Base-by-base conservation (phyloP, 2,888 invertebrate genomes). In the Parascotia fuliginaria region DNA sequence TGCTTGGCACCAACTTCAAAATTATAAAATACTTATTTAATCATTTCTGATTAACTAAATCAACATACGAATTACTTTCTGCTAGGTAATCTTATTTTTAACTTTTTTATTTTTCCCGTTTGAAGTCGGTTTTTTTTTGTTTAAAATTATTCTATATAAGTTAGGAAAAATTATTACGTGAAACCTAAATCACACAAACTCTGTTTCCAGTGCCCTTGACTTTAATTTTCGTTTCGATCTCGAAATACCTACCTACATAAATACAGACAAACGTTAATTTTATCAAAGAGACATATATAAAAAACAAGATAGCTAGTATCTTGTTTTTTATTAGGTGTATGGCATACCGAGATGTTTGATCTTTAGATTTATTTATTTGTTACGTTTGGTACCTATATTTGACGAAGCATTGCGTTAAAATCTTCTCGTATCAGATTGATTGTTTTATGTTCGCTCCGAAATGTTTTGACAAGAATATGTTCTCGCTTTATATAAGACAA, bases 231-330 rank as follows among this genome's bases (percentile, higher is more conserved):
- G 24, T 3, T 24, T 24, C 7, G 6, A 24, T 1, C 24, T n/a
- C n/a, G n/a, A n/a, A n/a, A n/a, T n/a, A n/a, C n/a, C n/a, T n/a
- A n/a, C n/a, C n/a, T n/a, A n/a, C n/a, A n/a, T n/a, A n/a, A n/a
- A n/a, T n/a, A n/a, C 24, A 9, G 29, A 11, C n/a, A 11, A 11
- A 11, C n/a, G 6, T 11, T 29, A 29, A 12, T 29, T 29, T 11
- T 29, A 52, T 62, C 58, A 60, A 57, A 62, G 48, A 31, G 45
- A 42, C n/a, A n/a, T n/a, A n/a, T n/a, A n/a, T n/a, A n/a, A n/a
- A n/a, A n/a, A n/a, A n/a, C n/a, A n/a, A n/a, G n/a, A n/a, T n/a
- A n/a, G n/a, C n/a, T n/a, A n/a, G n/a, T 43, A 24, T 13, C 19
- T 3, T 48, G 13, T 28, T 51, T 47, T 52, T 52, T 57, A 44